A percentile compares a stretch with the other conserved stretches of the same genome.
phyloP scores from a whole-genome alignment of 2,113 vertebrate genomes.

The Brachyhypopomus gauderio region DNA sequence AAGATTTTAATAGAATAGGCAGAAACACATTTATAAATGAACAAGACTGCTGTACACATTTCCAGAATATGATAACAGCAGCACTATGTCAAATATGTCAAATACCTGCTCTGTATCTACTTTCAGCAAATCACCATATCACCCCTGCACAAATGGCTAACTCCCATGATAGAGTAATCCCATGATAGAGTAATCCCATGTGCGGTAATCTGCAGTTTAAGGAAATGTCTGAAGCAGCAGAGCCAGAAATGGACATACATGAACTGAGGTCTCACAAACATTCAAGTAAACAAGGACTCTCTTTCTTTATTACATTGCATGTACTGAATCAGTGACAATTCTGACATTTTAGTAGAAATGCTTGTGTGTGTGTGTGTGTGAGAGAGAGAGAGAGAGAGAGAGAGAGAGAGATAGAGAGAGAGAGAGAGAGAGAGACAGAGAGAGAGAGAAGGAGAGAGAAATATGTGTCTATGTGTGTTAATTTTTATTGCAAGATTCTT shows the following conservation, averaged over 20 bases:
- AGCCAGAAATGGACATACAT: background rate
- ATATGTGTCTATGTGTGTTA: too few species aligned
- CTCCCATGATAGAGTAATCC: background rate
- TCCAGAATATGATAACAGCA: background rate
- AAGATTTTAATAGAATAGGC: too few species aligned
- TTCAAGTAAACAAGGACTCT: background rate
- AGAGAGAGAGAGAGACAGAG: too few species aligned
- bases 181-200: background rate
- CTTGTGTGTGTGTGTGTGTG: background rate
- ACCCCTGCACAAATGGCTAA: background rate
- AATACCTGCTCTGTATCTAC: background rate
- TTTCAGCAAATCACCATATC: background rate
- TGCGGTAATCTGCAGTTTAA: background rate
- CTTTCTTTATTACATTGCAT: background rate
- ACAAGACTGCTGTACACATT: background rate
- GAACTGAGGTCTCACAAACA: slow-evolving; percentile 15
- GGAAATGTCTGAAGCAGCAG: background rate
- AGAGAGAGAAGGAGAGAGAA: too few species aligned
- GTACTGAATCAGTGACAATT: too few species aligned
- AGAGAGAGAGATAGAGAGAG: background rate
- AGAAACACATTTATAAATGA: too few species aligned
- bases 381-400: too few species aligned
- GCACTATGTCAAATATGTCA: background rate
- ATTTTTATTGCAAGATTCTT: background rate
- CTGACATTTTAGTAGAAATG: background rate